Evolutionary conservation across 2,888 invertebrate genomes (phyloP).

Genomic region (Toxonevra muliebris): DNA sequence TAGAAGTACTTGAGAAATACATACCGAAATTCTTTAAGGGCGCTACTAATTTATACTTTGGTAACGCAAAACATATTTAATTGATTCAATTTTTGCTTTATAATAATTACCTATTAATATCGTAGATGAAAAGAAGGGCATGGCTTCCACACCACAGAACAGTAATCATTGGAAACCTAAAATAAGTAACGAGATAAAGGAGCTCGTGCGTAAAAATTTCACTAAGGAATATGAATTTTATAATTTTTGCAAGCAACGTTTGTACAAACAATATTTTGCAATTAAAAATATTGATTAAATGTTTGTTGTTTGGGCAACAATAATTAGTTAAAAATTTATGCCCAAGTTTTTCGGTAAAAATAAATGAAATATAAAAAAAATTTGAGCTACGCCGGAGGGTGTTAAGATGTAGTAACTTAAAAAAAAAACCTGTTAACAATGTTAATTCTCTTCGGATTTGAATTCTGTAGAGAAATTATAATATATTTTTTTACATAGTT

Average conservation of each 20-base stretch:
- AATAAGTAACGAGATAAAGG: slow-evolving; percentile 43
- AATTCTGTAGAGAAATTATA: too few species aligned
- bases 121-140: slow-evolving; percentile 31
- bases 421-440: too few species aligned
- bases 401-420: too few species aligned
- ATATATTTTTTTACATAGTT: too few species aligned
- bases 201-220: slow-evolving; percentile 43
- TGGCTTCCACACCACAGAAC: slow-evolving; percentile 41
- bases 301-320: background rate
- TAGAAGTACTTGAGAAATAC: slow-evolving; percentile 82
- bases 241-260: slow-evolving; percentile 47
- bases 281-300: slow-evolving; percentile 33
- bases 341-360: too few species aligned
- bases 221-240: slow-evolving; percentile 50
- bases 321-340: too few species aligned
- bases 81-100: slow-evolving; percentile 51
- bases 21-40: slow-evolving; percentile 80
- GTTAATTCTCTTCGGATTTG: too few species aligned
- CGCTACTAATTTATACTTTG: slow-evolving; percentile 77
- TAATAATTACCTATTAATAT: background rate
- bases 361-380: too few species aligned
- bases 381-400: too few species aligned
- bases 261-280: slow-evolving; percentile 48
- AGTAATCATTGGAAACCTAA: slow-evolving; percentile 50
- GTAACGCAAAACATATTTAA: slow-evolving; percentile 66